A percentile compares a stretch with the other conserved stretches of the same genome.
Evolutionary conservation across 2,113 vertebrate genomes (phyloP).

Genomic region (Gymnorhina tibicen): DNA sequence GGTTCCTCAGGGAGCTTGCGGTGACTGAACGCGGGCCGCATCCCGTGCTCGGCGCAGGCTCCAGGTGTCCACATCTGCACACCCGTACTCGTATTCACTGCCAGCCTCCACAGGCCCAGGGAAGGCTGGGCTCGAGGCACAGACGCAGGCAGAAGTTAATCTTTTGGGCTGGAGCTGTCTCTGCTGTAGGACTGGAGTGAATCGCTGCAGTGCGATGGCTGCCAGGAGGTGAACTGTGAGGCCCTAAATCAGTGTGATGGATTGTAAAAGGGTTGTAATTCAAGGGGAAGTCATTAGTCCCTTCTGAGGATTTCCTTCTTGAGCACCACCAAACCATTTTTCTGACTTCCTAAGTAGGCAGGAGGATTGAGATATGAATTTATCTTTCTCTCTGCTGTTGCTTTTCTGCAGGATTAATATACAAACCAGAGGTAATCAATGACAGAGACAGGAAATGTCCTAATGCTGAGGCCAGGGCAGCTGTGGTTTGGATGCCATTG

Average conservation of each 20-base stretch:
- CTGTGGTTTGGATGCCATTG: neutral
- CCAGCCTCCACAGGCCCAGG: neutral
- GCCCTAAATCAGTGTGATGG: neutral
- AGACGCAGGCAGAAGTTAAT: neutral
- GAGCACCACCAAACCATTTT: neutral
- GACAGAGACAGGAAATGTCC: neutral
- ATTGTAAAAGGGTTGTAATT: neutral
- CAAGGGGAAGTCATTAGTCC: neutral
- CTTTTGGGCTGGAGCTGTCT: neutral
- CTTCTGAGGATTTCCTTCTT: neutral
- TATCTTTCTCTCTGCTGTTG: neutral
- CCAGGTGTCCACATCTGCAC: neutral
- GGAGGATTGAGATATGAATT: neutral
- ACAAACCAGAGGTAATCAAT: neutral
- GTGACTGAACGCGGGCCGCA: neutral
- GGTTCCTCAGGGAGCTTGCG: neutral
- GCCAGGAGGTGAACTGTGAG: neutral
- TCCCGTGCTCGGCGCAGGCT: neutral
- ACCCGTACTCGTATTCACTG: neutral
- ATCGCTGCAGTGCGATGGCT: neutral
- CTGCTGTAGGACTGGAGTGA: neutral
- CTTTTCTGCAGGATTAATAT: neutral
- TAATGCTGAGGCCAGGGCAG: neutral
- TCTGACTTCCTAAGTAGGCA: neutral
- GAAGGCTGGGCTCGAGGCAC: neutral